A percentile compares a stretch with the other conserved stretches of the same genome.
These are phyloP conservation scores for Vombatus ursinus DNA, from an alignment of 2,113 vertebrate species.

Conservation along the genomic window DNA sequence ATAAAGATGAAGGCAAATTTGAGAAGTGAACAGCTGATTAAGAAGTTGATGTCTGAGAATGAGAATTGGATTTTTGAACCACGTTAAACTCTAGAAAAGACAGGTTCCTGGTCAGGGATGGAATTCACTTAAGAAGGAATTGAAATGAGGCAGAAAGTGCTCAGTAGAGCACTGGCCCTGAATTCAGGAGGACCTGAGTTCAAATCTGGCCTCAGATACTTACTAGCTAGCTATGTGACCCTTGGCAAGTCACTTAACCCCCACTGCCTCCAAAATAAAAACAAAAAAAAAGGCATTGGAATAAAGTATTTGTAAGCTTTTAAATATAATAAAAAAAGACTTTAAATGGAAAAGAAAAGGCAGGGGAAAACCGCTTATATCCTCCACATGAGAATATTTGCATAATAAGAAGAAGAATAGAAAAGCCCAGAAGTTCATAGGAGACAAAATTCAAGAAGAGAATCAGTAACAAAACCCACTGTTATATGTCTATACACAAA, in stretches of 20 bases:
- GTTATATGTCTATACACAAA: too few relatives aligned
- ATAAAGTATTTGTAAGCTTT: neutral
- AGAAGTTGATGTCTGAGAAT: neutral
- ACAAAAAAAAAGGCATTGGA: too few relatives aligned
- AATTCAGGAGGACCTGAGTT: too few relatives aligned
- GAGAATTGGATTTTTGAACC: neutral
- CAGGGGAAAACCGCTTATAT: neutral
- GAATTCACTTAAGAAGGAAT: neutral
- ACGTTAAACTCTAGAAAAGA: neutral
- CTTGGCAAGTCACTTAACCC: too few relatives aligned
- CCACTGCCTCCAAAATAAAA: too few relatives aligned
- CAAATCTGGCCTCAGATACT: too few relatives aligned
- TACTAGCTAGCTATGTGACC: too few relatives aligned
- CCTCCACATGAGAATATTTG: neutral
- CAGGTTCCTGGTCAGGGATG: neutral
- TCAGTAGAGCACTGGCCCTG: too few relatives aligned
- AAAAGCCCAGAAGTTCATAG: too few relatives aligned
- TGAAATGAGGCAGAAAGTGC: too few relatives aligned
- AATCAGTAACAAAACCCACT: too few relatives aligned
- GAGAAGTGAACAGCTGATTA: neutral
- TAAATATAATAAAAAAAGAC: neutral
- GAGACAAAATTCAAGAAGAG: too few relatives aligned
- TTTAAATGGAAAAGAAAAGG: neutral
- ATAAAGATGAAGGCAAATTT: neutral
- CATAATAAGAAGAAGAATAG: neutral